Base-by-base conservation (phyloP, 2,888 invertebrate genomes). In the Nymphalis urticae region DNA sequence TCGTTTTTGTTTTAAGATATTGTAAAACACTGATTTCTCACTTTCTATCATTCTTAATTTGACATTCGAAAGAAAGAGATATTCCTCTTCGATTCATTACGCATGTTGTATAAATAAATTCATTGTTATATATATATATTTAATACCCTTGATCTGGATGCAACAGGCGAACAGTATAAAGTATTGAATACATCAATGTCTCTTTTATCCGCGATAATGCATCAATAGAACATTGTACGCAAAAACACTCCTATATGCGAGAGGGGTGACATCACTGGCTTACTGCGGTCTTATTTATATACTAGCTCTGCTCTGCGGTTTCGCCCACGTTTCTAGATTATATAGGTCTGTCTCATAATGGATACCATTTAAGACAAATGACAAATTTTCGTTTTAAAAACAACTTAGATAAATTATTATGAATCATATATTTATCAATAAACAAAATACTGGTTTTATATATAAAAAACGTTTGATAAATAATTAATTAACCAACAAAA, bases 141-240 rank as follows among this genome's bases (percentile, higher is more conserved):
- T 48, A 24, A 27, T 27, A 62, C 48, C 64, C 68, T 71, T 60
- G 59, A 68, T 68, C 58, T 51, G 53, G 66, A 62, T 66, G 62
- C 63, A 65, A 59, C 32, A 53, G 51, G 16, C 24, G 21, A 56
- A 56, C 17, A n/a, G 32, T 58, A 56, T 17, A 13, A 13, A 13
- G 47, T 58, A 56, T 13, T 48, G 54, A 63, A 61, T 60, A 60
- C 66, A 71, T 71, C 64, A 69, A 69, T 66, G 69, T 71, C 60
- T 66, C 62, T 54, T 48, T 67, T 68, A 68, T 68, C 60, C n/a
- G 47, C 42, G 69, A 71, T 66, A 69, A 68, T 61, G 63, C 60
- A 64, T 71, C 66, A 69, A 71, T 69, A 68, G 65, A 47, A 53
- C 60, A 71, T 69, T 71, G 71, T 68, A 51, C n/a, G 17, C 32